Percentiles rank a stretch among this genome's conserved stretches.
These are phyloP conservation scores for Microcaecilia unicolor DNA, from an alignment of 2,797 vertebrate genomes.

Conservation along the genomic window DNA sequence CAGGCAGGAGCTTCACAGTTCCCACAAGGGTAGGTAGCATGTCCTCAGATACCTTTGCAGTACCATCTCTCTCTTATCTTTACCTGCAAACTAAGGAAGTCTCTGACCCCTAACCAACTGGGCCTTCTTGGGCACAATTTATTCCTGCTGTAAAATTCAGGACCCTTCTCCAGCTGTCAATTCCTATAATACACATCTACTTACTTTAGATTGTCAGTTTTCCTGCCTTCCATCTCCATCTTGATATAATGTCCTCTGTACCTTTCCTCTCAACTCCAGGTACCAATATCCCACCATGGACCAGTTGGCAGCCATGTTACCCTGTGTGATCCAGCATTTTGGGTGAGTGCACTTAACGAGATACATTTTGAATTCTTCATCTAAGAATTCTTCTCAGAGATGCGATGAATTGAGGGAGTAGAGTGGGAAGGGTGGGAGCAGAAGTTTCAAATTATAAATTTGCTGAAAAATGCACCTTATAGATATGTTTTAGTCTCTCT, in stretches of 20 bases:
- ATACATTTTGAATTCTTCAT: rapidly evolving
- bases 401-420: neutral
- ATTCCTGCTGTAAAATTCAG: too few relatives aligned
- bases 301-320: slow-evolving; percentile 87
- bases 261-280: slow-evolving; percentile 38
- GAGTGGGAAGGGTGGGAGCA: neutral
- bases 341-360: slow-evolving; percentile 73
- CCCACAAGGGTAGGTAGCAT: slow-evolving; percentile 57
- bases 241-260: neutral
- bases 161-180: neutral
- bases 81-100: too few relatives aligned
- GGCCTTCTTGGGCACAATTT: neutral
- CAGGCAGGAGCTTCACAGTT: slow-evolving; percentile 83
- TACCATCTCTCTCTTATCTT: neutral
- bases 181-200: too few relatives aligned
- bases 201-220: too few relatives aligned
- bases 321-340: slow-evolving; percentile 89
- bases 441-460: too few relatives aligned
- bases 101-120: too few relatives aligned
- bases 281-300: slow-evolving; percentile 97
- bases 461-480: too few relatives aligned
- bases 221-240: rapidly evolving
- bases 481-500: too few relatives aligned
- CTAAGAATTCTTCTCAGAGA: too few relatives aligned
- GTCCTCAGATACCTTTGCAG: neutral